Conservation (phyloP, 2,113 vertebrate genomes). For the Nothoprocta pentlandii region DNA sequence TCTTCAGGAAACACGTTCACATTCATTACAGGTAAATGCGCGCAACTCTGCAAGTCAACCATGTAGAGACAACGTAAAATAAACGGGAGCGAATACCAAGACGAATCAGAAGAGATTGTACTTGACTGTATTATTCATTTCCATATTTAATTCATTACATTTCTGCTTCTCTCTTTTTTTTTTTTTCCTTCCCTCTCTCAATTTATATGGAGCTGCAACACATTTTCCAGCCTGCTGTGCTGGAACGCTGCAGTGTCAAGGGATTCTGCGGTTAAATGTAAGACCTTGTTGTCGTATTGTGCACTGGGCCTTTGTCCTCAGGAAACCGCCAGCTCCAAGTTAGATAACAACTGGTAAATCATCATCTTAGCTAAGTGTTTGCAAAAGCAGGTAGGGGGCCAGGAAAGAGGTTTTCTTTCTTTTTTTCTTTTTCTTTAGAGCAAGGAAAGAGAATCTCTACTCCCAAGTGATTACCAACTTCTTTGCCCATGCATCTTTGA, state of each 20-base stretch:
- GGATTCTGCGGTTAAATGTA: slow-evolving; percentile 53
- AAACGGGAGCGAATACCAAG: slow-evolving; percentile 44
- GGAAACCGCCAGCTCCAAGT: slow-evolving; percentile 62
- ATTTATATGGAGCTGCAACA: slow-evolving; percentile 52
- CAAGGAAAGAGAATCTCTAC: neutral
- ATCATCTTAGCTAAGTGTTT: slow-evolving; percentile 38
- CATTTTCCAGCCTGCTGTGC: slow-evolving; percentile 69
- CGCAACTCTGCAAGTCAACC: neutral
- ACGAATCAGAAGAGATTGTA: slow-evolving; percentile 35
- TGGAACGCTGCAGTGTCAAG: slow-evolving; percentile 59
- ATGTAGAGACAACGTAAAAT: slow-evolving; percentile 5
- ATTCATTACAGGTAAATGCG: slow-evolving; percentile 27
- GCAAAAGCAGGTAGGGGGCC: slow-evolving; percentile 25
- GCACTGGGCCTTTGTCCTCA: slow-evolving; percentile 60
- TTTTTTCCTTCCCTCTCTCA: neutral
- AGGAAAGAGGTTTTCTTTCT: slow-evolving; percentile 17
- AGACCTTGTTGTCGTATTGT: slow-evolving; percentile 62
- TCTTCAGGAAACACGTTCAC: slow-evolving; percentile 29
- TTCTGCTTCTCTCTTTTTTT: neutral
- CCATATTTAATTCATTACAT: slow-evolving; percentile 67
- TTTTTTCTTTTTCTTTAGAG: slow-evolving; percentile 17
- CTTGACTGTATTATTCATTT: slow-evolving; percentile 64
- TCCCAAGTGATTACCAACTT: slow-evolving; percentile 21
- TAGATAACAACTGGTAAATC: slow-evolving; percentile 67
- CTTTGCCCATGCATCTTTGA: neutral